Evolutionary conservation across 2,797 vertebrate genomes (phyloP).

Genomic region (Macrochelys suwanniensis): DNA sequence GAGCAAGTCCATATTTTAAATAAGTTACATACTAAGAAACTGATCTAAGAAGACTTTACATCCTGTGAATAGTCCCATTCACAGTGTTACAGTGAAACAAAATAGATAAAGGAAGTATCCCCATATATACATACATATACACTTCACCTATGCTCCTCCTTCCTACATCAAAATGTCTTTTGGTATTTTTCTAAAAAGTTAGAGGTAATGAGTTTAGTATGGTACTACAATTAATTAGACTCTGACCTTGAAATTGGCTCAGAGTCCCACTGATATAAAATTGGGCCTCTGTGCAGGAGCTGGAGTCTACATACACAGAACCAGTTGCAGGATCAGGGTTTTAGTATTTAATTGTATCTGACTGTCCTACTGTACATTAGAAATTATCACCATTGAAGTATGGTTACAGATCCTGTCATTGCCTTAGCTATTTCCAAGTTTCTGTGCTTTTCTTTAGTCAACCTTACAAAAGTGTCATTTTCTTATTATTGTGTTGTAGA

Average conservation of each 20-base stretch:
- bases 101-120: not conserved
- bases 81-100: not conserved
- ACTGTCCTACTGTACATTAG: not conserved
- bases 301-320: not conserved
- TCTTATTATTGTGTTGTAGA: not conserved
- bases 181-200: not conserved
- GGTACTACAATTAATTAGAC: not conserved
- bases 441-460: not conserved
- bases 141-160: not conserved
- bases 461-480: not conserved
- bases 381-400: not conserved
- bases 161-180: not conserved
- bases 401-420: not conserved
- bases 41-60: not conserved
- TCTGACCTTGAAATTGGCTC: not conserved
- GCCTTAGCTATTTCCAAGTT: not conserved
- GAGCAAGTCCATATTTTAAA: not conserved
- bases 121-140: not conserved
- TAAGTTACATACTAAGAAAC: not conserved
- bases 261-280: fast-evolving
- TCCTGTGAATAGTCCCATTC: not conserved
- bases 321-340: not conserved
- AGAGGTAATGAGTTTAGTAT: not conserved
- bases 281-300: not conserved
- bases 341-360: not conserved